phyloP scores from a whole-genome alignment of 1,140 invertebrate genomes.

The Monomorium pharaonis region DNA sequence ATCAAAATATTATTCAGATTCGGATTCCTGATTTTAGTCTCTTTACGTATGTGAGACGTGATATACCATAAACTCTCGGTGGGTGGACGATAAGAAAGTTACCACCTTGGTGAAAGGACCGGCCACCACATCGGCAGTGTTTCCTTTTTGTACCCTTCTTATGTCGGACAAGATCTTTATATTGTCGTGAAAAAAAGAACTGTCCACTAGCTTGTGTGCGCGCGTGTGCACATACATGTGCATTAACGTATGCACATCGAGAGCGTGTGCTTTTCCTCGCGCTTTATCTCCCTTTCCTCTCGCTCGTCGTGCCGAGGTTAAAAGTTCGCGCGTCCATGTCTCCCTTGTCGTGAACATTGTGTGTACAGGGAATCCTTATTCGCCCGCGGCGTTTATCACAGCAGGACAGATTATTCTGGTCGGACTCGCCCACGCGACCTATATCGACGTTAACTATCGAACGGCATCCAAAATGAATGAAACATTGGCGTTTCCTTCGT shows the following conservation, averaged over 20 bases:
- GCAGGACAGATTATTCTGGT: conserved; percentile 53
- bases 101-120: conserved; percentile 68
- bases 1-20: not conserved
- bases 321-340: conserved; percentile 59
- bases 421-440: conserved; percentile 51
- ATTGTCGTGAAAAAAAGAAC: conserved; percentile 68
- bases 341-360: conserved; percentile 13
- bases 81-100: conserved; percentile 56
- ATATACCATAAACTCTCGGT: conserved; percentile 27
- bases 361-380: conserved; percentile 47
- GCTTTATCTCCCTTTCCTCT: conserved; percentile 16
- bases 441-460: conserved; percentile 40
- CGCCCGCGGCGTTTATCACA: conserved; percentile 56
- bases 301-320: conserved; percentile 42
- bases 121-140: conserved; percentile 69
- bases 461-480: conserved; percentile 9
- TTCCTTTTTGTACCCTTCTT: conserved; percentile 70
- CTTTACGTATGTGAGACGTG: not conserved
- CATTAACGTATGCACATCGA: not conserved
- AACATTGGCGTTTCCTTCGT: not conserved
- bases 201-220: conserved; percentile 33
- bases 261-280: not conserved
- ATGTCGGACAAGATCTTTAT: conserved; percentile 75
- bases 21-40: not conserved
- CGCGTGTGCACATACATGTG: not conserved